Evolutionary conservation across 2,888 invertebrate genomes (phyloP).

Genomic region (Altica lythri): DNA sequence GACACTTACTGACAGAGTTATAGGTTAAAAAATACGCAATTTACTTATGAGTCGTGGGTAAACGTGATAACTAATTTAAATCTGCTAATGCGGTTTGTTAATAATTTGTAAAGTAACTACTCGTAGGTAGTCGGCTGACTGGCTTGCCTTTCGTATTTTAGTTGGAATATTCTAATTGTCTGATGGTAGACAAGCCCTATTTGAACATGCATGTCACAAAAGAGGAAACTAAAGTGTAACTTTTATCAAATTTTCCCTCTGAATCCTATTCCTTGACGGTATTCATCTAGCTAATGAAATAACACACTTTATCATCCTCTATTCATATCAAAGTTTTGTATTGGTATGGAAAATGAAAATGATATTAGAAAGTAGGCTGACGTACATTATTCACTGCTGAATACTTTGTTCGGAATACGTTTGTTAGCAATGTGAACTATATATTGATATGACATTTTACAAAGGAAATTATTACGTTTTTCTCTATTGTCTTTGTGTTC

Average conservation of each 20-base stretch:
- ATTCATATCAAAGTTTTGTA: constrained; percentile 19
- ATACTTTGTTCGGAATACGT: too few relatives aligned
- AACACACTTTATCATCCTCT: constrained; percentile 20
- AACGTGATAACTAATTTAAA: constrained; percentile 11
- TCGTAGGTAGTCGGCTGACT: constrained; percentile 3
- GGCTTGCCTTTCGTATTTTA: constrained; percentile 16
- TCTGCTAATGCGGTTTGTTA: constrained; percentile 14
- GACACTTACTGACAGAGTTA: too few relatives aligned
- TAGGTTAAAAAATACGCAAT: too few relatives aligned
- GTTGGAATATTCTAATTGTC: constrained; percentile 25
- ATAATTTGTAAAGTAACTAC: constrained; percentile 10
- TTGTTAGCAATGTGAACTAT: too few relatives aligned
- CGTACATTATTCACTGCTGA: too few relatives aligned
- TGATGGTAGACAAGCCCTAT: constrained; percentile 20
- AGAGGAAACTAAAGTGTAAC: constrained; percentile 28
- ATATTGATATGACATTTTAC: too few relatives aligned
- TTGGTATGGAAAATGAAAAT: constrained; percentile 15
- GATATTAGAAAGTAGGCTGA: constrained; percentile 7
- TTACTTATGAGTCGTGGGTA: too few relatives aligned
- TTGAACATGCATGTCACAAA: constrained; percentile 29
- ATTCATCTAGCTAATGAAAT: constrained; percentile 29
- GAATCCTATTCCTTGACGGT: constrained; percentile 21
- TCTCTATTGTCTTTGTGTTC: too few relatives aligned
- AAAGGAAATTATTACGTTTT: too few relatives aligned
- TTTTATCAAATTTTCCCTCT: constrained; percentile 33